A percentile compares a stretch with the other conserved stretches of the same genome.
These are phyloP conservation scores for Bursaphelenchus okinawaensis DNA, from an alignment of 2,888 invertebrate species.

Conservation along the genomic window DNA sequence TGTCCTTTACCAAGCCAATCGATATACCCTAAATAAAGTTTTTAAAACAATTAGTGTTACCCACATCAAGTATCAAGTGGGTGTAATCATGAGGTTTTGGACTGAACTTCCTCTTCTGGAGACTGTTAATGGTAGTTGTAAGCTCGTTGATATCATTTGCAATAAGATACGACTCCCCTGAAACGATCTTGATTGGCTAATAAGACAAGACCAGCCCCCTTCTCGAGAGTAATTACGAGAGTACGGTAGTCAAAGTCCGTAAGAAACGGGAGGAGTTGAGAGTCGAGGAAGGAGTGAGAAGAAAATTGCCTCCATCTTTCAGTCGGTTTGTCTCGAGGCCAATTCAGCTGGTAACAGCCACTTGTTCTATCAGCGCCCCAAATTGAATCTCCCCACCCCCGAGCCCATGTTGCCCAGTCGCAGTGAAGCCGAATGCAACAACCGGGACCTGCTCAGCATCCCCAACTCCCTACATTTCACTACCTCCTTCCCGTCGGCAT, in stretches of 20 bases:
- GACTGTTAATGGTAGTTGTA: not conserved
- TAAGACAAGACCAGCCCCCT: conserved; percentile 3
- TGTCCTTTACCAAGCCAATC: not conserved
- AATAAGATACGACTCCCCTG: not conserved
- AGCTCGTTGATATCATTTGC: not conserved
- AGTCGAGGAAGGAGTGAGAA: not conserved
- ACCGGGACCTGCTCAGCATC: not conserved
- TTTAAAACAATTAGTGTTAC: not conserved
- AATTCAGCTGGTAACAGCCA: not conserved
- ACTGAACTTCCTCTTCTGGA: not conserved
- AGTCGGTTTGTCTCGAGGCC: not conserved
- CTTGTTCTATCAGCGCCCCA: not conserved
- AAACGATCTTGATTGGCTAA: conserved; percentile 13
- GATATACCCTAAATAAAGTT: not conserved
- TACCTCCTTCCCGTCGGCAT: conserved; percentile 12
- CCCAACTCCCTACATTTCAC: not conserved
- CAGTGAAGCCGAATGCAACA: not conserved
- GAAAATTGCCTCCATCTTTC: not conserved
- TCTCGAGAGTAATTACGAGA: not conserved
- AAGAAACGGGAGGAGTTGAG: conserved; percentile 5
- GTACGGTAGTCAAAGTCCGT: not conserved
- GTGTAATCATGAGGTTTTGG: not conserved
- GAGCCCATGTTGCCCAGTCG: not conserved
- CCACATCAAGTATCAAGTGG: not conserved
- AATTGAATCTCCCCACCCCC: not conserved